Conservation (phyloP, 2,113 vertebrate species). For the Mystacornis crossleyi region DNA sequence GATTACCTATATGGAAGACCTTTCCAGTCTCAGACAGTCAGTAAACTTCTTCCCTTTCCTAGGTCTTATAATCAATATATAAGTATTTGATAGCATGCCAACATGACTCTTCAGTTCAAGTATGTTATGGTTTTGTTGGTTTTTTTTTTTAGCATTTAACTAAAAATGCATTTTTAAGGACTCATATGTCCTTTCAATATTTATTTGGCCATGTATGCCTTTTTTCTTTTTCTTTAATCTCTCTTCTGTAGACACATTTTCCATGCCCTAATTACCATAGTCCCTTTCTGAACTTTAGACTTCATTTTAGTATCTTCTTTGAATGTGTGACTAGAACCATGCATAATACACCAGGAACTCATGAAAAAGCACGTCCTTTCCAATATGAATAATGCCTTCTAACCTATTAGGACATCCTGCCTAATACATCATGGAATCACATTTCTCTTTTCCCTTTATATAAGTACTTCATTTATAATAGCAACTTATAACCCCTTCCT, state of each 20-base stretch:
- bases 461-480: neutral
- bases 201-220: neutral
- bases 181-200: neutral
- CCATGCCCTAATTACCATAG: neutral
- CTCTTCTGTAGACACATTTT: neutral
- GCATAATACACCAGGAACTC: neutral
- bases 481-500: neutral
- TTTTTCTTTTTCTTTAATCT: neutral
- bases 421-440: neutral
- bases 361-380: neutral
- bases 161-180: neutral
- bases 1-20: neutral
- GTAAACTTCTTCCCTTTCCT: neutral
- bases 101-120: neutral
- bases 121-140: neutral
- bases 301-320: neutral
- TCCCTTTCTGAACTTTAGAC: neutral
- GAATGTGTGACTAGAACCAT: neutral
- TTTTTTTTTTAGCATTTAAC: neutral
- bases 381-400: neutral
- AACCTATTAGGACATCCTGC: neutral
- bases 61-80: neutral
- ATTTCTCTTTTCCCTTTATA: neutral
- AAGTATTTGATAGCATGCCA: neutral
- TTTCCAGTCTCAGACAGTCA: neutral